Base-by-base conservation (phyloP, 2,888 invertebrate genomes). In the Adelphocoris suturalis region DNA sequence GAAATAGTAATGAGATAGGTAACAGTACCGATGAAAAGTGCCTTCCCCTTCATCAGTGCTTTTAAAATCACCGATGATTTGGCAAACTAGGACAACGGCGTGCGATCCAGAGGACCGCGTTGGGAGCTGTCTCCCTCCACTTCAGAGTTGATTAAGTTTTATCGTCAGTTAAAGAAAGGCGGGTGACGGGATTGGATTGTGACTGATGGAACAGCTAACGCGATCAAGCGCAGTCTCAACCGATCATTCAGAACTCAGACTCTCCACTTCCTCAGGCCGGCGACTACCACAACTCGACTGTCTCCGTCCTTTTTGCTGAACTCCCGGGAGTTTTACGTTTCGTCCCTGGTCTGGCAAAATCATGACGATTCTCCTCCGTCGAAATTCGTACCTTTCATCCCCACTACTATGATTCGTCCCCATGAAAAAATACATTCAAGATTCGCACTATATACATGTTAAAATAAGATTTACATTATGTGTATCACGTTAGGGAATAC, bases 151-250 rank as follows among this genome's bases (percentile, higher is more conserved):
- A 88, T 88, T 88, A 88, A 88, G 88, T 88, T 88, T 88, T 88
- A 88, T 88, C 78, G 88, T 88, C 88, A 88, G 76, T 88, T 88
- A 28, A 88, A 88, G 88, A 88, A 78, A 88, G 80, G 78, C 88
- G 88, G 78, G 61, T 19, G 88, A 61, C 46, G 88, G 80, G 88
- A 88, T 88, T 88, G 88, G 76, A 88, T 88, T 88, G 88, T 88
- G 88, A 88, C 88, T 88, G 88, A 88, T 88, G 88, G 88, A 88
- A 27, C 78, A 46, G 88, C 88, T 88, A 88, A 88, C 88, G 88
- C 78, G 88, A 88, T 88, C 88, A 88, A 78, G 47, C 68, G 46
- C 47, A n/a, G 46, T 75, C 48, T n/a, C 75, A 23, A 52, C 27
- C 82, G 16, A 52, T 47, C 47, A 47, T 47, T 78, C 52, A 82